Conservation (phyloP, 2,888 invertebrate genomes). For the Coenonympha arcania region DNA sequence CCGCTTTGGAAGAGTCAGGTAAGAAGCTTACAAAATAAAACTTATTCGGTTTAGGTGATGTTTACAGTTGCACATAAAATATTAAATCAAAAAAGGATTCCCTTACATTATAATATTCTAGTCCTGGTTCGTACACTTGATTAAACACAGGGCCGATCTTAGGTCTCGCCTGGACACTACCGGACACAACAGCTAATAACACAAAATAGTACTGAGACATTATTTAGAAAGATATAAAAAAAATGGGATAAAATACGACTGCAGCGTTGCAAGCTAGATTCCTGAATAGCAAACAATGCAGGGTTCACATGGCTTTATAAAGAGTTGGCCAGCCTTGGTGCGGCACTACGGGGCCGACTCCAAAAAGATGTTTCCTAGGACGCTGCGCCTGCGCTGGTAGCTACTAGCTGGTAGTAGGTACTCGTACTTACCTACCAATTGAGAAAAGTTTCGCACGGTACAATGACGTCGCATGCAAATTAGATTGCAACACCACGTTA, state of each 20-base stretch:
- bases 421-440: conserved; percentile 32
- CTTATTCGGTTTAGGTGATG: too few species aligned
- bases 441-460: conserved; percentile 68
- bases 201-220: conserved; percentile 52
- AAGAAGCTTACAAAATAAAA: too few species aligned
- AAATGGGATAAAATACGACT: conserved; percentile 40
- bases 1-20: too few species aligned
- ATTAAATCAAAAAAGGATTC: not conserved
- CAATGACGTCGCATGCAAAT: conserved; percentile 50
- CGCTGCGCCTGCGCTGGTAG: conserved; percentile 33
- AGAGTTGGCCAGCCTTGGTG: conserved; percentile 62
- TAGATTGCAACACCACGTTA: conserved; percentile 41
- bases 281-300: conserved; percentile 57
- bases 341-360: conserved; percentile 39
- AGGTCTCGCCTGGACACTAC: conserved; percentile 42
- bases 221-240: conserved; percentile 25
- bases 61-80: too few species aligned
- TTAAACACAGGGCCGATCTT: conserved; percentile 41
- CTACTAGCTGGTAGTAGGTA: too few species aligned
- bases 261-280: conserved; percentile 39
- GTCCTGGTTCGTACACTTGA: conserved; percentile 61
- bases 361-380: conserved; percentile 64
- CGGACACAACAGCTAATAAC: conserved; percentile 40
- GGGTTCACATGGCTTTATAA: conserved; percentile 67
- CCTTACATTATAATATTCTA: conserved; percentile 77